These are phyloP conservation scores for Chiloscyllium punctatum DNA, from an alignment of 2,797 vertebrate genomes.

Conservation along the genomic window DNA sequence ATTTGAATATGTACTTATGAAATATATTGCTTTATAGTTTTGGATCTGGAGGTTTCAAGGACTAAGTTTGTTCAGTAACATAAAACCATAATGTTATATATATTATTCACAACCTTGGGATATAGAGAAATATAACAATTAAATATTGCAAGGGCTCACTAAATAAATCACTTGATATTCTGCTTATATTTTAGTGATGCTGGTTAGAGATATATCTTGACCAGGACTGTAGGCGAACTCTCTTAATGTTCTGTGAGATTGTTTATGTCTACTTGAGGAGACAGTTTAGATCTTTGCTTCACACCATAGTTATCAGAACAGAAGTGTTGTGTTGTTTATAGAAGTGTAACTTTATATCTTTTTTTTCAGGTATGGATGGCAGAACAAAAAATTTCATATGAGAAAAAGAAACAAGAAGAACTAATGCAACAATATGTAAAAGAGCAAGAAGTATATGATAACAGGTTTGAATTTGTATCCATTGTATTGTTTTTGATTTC, in stretches of 20 bases:
- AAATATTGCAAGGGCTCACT: too few relatives aligned
- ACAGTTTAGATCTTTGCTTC: neutral
- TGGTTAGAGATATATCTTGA: too few relatives aligned
- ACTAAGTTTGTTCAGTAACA: neutral
- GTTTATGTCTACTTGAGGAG: too few relatives aligned
- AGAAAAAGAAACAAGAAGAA: constrained; percentile 95
- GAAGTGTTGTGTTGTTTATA: too few relatives aligned
- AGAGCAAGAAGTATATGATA: constrained; percentile 95
- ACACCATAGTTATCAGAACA: too few relatives aligned
- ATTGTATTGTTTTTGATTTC: neutral
- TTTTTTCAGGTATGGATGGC: constrained; percentile 91
- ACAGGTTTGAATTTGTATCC: constrained; percentile 67
- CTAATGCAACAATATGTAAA: constrained; percentile 94
- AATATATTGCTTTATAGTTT: neutral
- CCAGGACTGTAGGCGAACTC: too few relatives aligned
- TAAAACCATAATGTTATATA: too few relatives aligned
- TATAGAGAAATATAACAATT: too few relatives aligned
- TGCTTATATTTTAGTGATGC: too few relatives aligned
- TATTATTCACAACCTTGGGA: too few relatives aligned
- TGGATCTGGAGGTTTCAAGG: neutral
- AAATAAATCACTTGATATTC: too few relatives aligned
- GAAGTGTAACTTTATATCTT: neutral
- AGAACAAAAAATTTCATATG: constrained; percentile 92
- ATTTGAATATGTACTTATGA: neutral
- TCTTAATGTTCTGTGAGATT: too few relatives aligned